Percentiles rank a stretch among this genome's conserved stretches.
Conservation (phyloP, 2,113 vertebrate species). For the Otocyon megalotis region DNA sequence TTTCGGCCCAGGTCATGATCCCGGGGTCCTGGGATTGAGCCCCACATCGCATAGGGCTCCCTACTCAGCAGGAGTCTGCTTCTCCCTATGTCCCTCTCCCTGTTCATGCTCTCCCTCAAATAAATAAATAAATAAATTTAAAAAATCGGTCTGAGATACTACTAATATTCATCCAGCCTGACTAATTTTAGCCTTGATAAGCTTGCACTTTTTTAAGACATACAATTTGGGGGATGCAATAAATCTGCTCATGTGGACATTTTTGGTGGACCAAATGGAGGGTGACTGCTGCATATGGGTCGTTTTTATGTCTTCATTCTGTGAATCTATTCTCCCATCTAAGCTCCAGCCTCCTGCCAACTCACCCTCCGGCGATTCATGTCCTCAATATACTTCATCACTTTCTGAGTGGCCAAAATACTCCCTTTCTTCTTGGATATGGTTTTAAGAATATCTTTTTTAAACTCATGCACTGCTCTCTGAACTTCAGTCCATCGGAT, state of each 20-base stretch:
- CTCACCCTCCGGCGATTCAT: conserved; percentile 87
- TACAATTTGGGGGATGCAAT: not conserved
- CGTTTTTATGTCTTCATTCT: not conserved
- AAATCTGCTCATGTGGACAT: not conserved
- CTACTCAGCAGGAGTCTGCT: no score
- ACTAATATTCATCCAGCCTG: not conserved
- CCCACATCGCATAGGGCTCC: no score
- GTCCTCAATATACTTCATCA: conserved; percentile 88
- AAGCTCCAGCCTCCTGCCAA: not conserved
- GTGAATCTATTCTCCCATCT: not conserved
- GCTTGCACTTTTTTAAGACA: conserved; percentile 5
- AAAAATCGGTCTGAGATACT: not conserved
- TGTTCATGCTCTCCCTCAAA: no score
- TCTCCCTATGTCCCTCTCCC: no score
- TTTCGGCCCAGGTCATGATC: no score
- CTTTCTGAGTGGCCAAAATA: conserved; percentile 85
- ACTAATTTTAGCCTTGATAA: not conserved
- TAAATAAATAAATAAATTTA: no score
- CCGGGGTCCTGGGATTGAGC: no score
- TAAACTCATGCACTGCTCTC: conserved; percentile 86
- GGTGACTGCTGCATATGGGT: rapidly evolving
- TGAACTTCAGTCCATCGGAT: conserved; percentile 84
- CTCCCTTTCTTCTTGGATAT: conserved; percentile 84
- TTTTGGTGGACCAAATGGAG: not conserved
- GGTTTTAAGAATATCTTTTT: conserved; percentile 85